Base-by-base conservation (phyloP, 2,888 invertebrate species). In the Sphaeridia pumilis region DNA sequence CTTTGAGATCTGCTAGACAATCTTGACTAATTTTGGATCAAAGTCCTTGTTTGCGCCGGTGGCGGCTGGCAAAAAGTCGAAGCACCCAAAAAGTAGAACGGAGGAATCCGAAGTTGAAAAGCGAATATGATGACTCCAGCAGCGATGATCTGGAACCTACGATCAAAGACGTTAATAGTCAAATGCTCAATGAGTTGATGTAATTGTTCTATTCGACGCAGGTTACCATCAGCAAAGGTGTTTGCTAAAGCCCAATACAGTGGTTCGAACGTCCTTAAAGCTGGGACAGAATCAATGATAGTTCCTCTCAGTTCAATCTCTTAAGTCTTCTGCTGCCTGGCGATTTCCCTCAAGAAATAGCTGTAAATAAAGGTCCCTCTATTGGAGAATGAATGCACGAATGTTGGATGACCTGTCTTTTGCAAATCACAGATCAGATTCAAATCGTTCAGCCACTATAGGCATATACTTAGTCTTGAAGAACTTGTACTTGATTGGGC, bases 1-100 rank as follows among this genome's bases (percentile, higher is more conserved):
- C 52, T 80, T 77, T 1, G 89, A 80, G 52, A 97, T 95, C 65
- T 93, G 87, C 38, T 80, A 77, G 1, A 87, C 87, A 55, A 97
- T 78, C 70, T 82, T 82, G 65, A 87, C 83, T 51, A 95, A 81
- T 75, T 94, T 94, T 0, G 84, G 79, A n/a, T 86, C 80, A 35
- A 82, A 79, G n/a, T 80, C 78, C 68, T 83, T 84, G 0, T 74
- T 74, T 49, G 63, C 66, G n/a, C 80, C 82, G n/a, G n/a, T n/a
- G n/a, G n/a, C n/a, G n/a, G n/a, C n/a, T n/a, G n/a, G n/a, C 62
- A 62, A 28, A 62, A 57, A 3, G 27, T 25, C 14, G 51, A 12
- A 4, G 61, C 60, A n/a, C 31, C 27, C 47, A 56, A 58, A 0
- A 61, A 14, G 31, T 61, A 57, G 26, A 51, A 55, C 62, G 61